Percentiles rank a stretch among this genome's conserved stretches.
Conservation (phyloP, 2,888 invertebrate species). For the Yponomeuta cagnagella region DNA sequence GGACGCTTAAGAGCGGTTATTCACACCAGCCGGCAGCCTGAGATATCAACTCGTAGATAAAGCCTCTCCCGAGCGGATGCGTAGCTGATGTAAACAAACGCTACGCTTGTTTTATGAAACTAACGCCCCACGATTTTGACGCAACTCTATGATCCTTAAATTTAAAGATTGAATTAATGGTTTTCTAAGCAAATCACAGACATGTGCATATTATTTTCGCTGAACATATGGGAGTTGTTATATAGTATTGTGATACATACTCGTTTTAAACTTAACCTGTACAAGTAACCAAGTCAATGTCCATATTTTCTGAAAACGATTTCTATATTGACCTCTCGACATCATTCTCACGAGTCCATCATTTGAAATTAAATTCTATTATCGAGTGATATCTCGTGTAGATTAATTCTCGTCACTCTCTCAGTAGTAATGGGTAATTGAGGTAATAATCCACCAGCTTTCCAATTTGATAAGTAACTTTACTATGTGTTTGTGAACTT, state of each 20-base stretch:
- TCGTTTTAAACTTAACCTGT: too few species aligned
- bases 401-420: neutral
- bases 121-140: too few species aligned
- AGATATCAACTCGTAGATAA: neutral
- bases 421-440: neutral
- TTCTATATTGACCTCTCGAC: neutral
- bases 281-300: neutral
- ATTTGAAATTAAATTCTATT: neutral
- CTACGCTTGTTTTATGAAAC: too few species aligned
- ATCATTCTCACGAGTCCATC: neutral
- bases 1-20: conserved; percentile 7
- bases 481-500: neutral
- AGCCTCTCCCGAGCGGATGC: neutral
- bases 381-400: neutral
- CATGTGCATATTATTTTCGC: too few species aligned
- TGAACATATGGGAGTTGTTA: too few species aligned
- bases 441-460: neutral
- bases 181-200: too few species aligned
- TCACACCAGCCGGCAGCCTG: conserved; percentile 5
- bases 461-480: neutral
- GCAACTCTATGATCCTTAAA: too few species aligned
- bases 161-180: too few species aligned
- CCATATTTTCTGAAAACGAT: neutral
- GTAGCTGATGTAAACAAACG: neutral
- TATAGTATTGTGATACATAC: too few species aligned